These are phyloP conservation scores for Epinotia ramella DNA, from an alignment of 2,888 invertebrate species.

Conservation along the genomic window DNA sequence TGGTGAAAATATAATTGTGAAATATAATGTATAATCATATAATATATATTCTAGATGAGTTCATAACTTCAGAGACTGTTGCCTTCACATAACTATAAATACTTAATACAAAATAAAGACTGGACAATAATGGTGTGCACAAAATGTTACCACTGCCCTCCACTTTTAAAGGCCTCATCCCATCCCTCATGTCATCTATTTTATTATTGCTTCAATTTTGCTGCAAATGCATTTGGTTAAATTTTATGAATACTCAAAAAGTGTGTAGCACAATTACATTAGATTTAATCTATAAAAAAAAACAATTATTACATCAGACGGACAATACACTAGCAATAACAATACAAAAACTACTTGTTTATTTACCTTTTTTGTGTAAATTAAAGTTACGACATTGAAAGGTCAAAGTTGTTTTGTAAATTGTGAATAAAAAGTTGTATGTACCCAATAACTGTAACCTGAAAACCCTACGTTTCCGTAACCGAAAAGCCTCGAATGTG, in stretches of 20 bases:
- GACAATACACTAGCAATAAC: conserved; percentile 7
- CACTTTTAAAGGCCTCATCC: too few relatives aligned
- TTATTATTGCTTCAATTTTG: too few relatives aligned
- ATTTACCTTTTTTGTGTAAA: conserved; percentile 38
- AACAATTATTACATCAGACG: background rate
- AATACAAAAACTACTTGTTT: conserved; percentile 20
- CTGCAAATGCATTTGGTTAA: too few relatives aligned
- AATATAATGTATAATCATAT: too few relatives aligned
- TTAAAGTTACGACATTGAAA: conserved; percentile 44
- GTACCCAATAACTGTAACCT: conserved; percentile 4
- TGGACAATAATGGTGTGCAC: too few relatives aligned
- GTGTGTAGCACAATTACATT: background rate
- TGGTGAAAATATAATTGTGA: too few relatives aligned
- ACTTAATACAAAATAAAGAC: too few relatives aligned
- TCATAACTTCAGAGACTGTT: too few relatives aligned
- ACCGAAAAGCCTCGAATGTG: background rate
- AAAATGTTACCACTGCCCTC: too few relatives aligned
- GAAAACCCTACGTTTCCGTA: conserved; percentile 6
- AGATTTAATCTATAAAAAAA: background rate
- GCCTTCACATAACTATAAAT: too few relatives aligned
- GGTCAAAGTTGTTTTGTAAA: conserved; percentile 32
- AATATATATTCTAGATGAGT: too few relatives aligned
- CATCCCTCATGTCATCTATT: too few relatives aligned
- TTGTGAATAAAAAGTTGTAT: background rate
- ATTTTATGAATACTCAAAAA: background rate